These are phyloP conservation scores for Forpus xanthops DNA, from an alignment of 2,797 vertebrate species.

Conservation along the genomic window DNA sequence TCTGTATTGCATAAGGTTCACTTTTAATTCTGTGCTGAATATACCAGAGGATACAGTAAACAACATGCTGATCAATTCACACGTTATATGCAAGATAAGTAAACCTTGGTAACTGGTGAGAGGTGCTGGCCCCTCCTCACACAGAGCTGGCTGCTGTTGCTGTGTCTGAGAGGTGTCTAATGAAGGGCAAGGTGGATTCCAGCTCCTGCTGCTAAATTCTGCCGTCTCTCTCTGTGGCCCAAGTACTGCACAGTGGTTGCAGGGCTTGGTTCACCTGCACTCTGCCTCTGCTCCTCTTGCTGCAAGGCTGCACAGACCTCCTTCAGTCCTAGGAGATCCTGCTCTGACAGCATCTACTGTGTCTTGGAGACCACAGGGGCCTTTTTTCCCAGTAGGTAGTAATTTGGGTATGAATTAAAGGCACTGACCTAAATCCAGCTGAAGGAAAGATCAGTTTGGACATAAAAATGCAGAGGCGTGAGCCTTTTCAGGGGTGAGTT, in stretches of 20 bases:
- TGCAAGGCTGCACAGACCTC: accelerated
- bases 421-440: background rate
- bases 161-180: background rate
- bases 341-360: background rate
- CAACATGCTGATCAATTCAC: background rate
- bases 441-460: background rate
- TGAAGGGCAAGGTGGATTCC: background rate
- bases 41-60: background rate
- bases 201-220: background rate
- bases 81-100: background rate
- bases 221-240: background rate
- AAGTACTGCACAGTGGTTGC: background rate
- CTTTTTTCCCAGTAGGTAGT: background rate
- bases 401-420: background rate
- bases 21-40: background rate
- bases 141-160: background rate
- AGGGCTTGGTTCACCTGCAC: background rate
- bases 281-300: background rate
- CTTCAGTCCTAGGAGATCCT: background rate
- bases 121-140: background rate
- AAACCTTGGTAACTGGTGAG: background rate
- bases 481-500: background rate
- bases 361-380: background rate
- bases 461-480: background rate
- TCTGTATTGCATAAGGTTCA: background rate